A percentile compares a stretch with the other conserved stretches of the same genome.
phyloP scores from a whole-genome alignment of 2,113 vertebrate genomes.

The Pogona vitticeps region DNA sequence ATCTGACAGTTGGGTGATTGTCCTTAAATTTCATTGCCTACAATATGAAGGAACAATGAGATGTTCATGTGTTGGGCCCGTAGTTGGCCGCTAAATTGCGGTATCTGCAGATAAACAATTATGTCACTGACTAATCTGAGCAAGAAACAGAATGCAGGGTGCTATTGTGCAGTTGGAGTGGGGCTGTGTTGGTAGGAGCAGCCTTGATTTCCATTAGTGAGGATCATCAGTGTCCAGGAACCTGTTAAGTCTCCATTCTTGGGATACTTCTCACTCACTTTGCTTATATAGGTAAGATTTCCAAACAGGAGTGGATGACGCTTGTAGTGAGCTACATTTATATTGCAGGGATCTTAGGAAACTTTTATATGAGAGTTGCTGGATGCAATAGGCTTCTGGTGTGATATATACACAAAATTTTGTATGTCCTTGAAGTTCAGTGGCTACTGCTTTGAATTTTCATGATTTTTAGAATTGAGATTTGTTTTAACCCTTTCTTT shows the following conservation, averaged over 20 bases:
- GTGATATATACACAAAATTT: neutral
- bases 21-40: neutral
- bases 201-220: neutral
- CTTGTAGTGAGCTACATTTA: neutral
- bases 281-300: neutral
- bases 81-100: neutral
- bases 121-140: neutral
- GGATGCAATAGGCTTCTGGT: fast-evolving
- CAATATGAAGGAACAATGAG: neutral
- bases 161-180: neutral
- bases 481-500: slow-evolving; percentile 16
- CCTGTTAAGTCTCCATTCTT: neutral
- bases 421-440: slow-evolving; percentile 46
- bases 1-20: neutral
- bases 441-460: slow-evolving; percentile 51
- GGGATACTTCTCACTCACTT: neutral
- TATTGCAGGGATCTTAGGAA: neutral
- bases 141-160: neutral
- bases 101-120: neutral
- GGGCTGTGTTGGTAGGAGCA: neutral
- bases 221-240: neutral
- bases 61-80: neutral
- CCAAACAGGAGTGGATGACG: neutral
- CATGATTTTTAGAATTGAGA: slow-evolving; percentile 8
- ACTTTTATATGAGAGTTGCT: neutral